Conservation (phyloP, 2,113 vertebrate genomes). For the Apteryx owenii region DNA sequence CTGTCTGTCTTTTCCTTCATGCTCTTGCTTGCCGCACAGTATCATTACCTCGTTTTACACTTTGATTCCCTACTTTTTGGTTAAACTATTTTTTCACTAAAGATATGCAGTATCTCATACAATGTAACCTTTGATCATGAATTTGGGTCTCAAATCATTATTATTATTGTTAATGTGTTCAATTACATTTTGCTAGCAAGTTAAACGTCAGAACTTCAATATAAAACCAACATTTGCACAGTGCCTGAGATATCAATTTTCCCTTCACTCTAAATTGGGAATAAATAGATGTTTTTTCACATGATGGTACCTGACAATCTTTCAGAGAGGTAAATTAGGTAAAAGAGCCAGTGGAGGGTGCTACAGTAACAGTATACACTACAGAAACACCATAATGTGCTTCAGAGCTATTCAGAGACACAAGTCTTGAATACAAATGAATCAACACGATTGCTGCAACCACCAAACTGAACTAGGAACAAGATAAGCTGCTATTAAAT, state of each 20-base stretch:
- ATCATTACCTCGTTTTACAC: background rate
- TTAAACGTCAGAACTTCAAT: background rate
- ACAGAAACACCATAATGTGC: background rate
- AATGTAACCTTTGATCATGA: background rate
- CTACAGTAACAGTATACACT: background rate
- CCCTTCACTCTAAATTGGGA: background rate
- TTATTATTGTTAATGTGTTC: background rate
- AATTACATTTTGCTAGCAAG: background rate
- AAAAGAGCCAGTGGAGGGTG: background rate
- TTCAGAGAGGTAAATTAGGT: background rate
- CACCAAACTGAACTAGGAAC: background rate
- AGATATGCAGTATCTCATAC: background rate
- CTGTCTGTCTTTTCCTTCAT: background rate
- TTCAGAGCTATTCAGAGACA: background rate
- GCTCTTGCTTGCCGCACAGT: background rate
- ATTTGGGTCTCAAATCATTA: background rate
- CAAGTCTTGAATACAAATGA: background rate
- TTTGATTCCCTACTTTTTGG: background rate
- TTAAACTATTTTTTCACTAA: background rate
- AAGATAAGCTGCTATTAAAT: background rate
- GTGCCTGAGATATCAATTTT: background rate
- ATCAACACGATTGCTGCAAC: background rate
- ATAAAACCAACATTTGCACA: background rate
- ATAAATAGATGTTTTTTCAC: background rate
- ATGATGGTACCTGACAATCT: background rate